Evolutionary conservation across 2,113 vertebrate species (phyloP), one percentile per base, ranked within the genome.

Genomic region (Rhabdomys dilectus): DNA sequence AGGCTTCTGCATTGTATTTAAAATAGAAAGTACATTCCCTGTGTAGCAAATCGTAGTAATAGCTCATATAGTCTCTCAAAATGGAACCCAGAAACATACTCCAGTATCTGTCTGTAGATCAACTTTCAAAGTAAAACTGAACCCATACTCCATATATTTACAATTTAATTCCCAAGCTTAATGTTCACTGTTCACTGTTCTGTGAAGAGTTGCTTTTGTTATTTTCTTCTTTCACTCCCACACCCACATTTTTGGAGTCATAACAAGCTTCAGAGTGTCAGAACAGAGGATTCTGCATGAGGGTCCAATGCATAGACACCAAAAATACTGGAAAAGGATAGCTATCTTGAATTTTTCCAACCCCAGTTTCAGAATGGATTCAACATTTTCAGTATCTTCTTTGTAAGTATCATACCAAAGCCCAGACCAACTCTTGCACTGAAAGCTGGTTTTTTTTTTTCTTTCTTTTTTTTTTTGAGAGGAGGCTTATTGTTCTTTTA

Each of bases 371-470:
- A 91, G 48, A 84, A 78, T 80, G 91, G 39, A 70, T 66, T 96
- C 93, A 48, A 80, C 48, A 29, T 80, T 75, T 88, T 82, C 90
- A 92, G 62, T 95, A 85, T 93, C 94, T 94, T 92, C 84, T 81
- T 84, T 73, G 80, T 85, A 94, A 97, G 93, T 87, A 95, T 60
- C 60, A 95, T 72, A 93, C 94, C 89, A 97, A 97, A 96, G 87
- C 56, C 88, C 66, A 95, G 81, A 93, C 92, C 56, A 86, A 53
- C 76, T 42, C 88, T 94, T 92, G 80, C 42, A 88, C 42, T 8
- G 6, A 93, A 96, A 95, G 78, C 88, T 93, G 97, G 97, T 29
- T 12, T 48, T 48, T 64, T 45, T 64, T 66, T 31, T 3, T 62
- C 62, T 62, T 26, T 64, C 91, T 97, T 97, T 22, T 16, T 42